phyloP scores from a whole-genome alignment of 1,140 invertebrate species.

The Nasonia vitripennis region DNA sequence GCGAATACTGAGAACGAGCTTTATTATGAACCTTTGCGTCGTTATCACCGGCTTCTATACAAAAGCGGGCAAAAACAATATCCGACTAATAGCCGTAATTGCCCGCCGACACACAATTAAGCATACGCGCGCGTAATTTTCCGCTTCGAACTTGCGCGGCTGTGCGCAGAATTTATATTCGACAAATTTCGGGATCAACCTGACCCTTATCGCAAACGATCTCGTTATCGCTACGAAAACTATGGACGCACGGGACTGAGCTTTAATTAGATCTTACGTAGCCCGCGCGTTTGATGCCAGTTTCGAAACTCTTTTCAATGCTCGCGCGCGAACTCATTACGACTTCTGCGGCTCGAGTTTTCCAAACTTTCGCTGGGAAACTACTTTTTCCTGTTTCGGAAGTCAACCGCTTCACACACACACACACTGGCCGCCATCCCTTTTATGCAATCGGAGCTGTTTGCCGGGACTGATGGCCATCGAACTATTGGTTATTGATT shows the following conservation, averaged over 20 bases:
- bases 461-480: not conserved
- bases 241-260: too few species aligned
- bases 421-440: too few species aligned
- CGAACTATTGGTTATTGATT: constrained; percentile 4
- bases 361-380: not conserved
- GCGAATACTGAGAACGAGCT: not conserved
- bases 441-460: not conserved
- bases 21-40: not conserved
- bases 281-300: too few species aligned
- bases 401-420: too few species aligned
- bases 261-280: too few species aligned
- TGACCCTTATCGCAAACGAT: too few species aligned
- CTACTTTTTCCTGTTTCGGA: not conserved
- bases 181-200: too few species aligned
- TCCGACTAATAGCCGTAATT: constrained; percentile 12
- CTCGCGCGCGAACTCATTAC: too few species aligned
- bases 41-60: not conserved
- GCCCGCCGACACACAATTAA: not conserved
- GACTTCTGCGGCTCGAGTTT: too few species aligned
- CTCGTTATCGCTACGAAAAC: too few species aligned
- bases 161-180: too few species aligned
- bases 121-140: not conserved
- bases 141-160: too few species aligned
- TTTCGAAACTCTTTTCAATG: not conserved
- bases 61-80: not conserved